phyloP scores from a whole-genome alignment of 2,113 vertebrate species.

The Stictonetta naevosa region DNA sequence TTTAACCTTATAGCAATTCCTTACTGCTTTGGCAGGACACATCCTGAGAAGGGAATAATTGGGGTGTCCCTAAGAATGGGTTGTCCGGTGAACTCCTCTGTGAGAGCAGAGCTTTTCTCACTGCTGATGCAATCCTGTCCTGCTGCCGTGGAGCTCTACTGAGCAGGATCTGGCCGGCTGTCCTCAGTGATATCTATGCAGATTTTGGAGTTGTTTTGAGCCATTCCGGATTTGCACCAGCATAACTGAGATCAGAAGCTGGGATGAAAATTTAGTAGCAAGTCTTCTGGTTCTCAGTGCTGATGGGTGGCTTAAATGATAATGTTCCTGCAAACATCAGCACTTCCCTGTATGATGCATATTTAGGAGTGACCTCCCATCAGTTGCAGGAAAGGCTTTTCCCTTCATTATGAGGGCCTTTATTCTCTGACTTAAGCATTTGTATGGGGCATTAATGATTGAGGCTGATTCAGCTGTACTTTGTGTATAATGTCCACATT shows the following conservation, averaged over 20 bases:
- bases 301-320: constrained; percentile 11
- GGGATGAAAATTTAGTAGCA: not conserved
- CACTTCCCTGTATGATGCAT: constrained; percentile 9
- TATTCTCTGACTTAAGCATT: constrained; percentile 30
- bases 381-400: constrained; percentile 30
- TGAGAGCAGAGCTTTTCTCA: not conserved
- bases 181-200: not conserved
- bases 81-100: not conserved
- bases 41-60: not conserved
- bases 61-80: not conserved
- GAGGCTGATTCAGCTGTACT: constrained; percentile 54
- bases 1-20: not conserved
- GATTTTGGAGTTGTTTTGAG: not conserved
- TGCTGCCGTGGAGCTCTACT: not conserved
- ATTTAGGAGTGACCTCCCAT: constrained; percentile 41
- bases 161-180: not conserved
- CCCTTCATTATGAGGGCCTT: constrained; percentile 32
- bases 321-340: constrained; percentile 26
- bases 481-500: constrained; percentile 5
- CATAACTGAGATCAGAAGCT: not conserved
- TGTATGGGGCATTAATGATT: constrained; percentile 26
- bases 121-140: not conserved
- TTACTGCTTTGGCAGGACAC: not conserved
- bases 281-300: not conserved
- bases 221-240: not conserved